A percentile compares a stretch with the other conserved stretches of the same genome.
Conservation (phyloP, 2,888 invertebrate species). For the Caenorhabditis doughertyi region DNA sequence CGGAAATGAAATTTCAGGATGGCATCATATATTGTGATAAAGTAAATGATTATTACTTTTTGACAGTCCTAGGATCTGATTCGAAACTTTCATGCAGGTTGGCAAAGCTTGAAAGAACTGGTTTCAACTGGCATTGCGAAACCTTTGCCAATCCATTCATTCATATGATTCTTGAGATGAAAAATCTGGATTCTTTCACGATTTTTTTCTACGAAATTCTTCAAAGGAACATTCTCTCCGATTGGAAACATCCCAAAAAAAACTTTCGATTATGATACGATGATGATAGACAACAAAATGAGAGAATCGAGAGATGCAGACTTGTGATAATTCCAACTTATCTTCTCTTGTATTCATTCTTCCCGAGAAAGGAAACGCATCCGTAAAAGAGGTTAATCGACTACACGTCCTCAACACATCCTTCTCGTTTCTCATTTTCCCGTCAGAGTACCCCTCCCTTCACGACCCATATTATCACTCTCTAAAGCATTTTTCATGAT, state of each 20-base stretch:
- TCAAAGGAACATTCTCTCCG: constrained; percentile 32
- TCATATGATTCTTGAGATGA: not conserved
- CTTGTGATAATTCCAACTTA: constrained; percentile 64
- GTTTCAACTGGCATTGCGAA: no score
- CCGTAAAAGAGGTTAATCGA: constrained; percentile 69
- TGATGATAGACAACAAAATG: constrained; percentile 31
- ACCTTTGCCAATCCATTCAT: not conserved
- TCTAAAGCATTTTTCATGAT: constrained; percentile 48
- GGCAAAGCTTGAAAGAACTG: no score
- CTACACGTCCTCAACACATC: constrained; percentile 58
- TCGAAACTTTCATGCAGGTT: no score
- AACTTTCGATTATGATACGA: constrained; percentile 62
- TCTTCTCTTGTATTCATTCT: constrained; percentile 40
- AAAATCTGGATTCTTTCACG: not conserved
- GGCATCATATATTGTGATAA: no score
- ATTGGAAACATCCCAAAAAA: constrained; percentile 47
- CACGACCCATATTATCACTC: constrained; percentile 61
- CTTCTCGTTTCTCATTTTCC: constrained; percentile 45
- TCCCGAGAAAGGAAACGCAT: constrained; percentile 59
- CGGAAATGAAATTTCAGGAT: not conserved
- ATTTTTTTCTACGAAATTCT: constrained; percentile 17
- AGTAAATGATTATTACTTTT: no score
- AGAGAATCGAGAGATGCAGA: constrained; percentile 51
- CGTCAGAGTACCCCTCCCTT: constrained; percentile 30
- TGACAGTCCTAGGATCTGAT: no score